phyloP scores from a whole-genome alignment of 2,888 invertebrate species.

The Cryptosula pallasiana region DNA sequence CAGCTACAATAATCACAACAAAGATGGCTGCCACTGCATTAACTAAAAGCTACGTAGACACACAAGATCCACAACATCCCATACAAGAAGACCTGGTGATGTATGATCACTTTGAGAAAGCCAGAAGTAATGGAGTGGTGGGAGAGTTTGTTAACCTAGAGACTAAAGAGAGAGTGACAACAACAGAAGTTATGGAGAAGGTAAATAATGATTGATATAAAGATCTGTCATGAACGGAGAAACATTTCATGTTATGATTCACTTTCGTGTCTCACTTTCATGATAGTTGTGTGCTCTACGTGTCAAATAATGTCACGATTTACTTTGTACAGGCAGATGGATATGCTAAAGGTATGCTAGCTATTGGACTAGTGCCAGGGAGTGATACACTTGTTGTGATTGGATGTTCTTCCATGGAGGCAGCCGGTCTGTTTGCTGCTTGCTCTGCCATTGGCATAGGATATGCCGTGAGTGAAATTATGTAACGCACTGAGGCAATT shows the following conservation, averaged over 20 bases:
- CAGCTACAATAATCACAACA: too few species aligned
- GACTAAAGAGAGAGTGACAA: not conserved
- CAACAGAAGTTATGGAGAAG: not conserved
- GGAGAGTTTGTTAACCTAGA: not conserved
- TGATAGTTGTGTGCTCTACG: too few species aligned
- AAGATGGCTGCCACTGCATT: too few species aligned
- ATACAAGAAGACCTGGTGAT: not conserved
- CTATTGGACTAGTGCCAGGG: not conserved
- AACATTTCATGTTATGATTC: too few species aligned
- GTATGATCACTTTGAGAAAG: not conserved
- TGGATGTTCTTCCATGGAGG: not conserved
- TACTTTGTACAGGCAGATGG: conserved; percentile 2
- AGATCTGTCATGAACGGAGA: too few species aligned
- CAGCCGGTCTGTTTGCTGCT: not conserved
- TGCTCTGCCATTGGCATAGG: not conserved
- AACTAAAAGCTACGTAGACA: not conserved
- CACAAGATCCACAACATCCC: not conserved
- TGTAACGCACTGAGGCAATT: too few species aligned
- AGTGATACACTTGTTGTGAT: not conserved
- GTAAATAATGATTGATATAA: not conserved
- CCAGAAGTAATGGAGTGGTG: not conserved
- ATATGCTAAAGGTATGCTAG: not conserved
- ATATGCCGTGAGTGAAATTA: not conserved
- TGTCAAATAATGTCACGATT: too few species aligned
- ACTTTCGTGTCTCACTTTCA: too few species aligned